These are phyloP conservation scores for Baronia brevicornis DNA, from an alignment of 2,888 invertebrate species.

Conservation along the genomic window DNA sequence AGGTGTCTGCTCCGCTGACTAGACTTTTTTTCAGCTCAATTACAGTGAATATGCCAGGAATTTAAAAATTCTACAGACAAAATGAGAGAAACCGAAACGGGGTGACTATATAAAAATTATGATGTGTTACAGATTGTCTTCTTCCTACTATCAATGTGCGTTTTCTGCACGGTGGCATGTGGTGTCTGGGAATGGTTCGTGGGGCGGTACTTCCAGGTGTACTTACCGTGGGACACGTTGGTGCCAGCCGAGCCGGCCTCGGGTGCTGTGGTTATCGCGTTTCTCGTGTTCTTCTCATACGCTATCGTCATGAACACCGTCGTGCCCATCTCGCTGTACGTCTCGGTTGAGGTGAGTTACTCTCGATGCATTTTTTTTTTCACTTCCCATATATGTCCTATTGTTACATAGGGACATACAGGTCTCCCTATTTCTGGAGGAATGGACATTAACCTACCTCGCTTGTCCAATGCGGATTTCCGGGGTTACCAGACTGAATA, in stretches of 20 bases:
- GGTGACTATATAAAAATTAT: background rate
- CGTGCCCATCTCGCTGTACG: slow-evolving; percentile 99
- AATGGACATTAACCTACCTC: too few relatives aligned
- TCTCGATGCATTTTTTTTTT: background rate
- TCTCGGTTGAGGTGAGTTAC: slow-evolving; percentile 88
- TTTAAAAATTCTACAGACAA: too few relatives aligned
- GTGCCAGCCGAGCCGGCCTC: slow-evolving; percentile 88
- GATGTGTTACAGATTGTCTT: slow-evolving; percentile 90
- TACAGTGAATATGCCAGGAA: too few relatives aligned
- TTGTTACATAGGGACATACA: background rate
- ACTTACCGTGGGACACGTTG: slow-evolving; percentile 95
- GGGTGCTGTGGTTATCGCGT: slow-evolving; percentile 94
- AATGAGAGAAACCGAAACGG: too few relatives aligned
- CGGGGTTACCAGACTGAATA: too few relatives aligned
- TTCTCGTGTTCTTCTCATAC: slow-evolving; percentile 99
- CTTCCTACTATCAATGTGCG: slow-evolving; percentile 97
- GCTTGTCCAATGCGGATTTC: too few relatives aligned
- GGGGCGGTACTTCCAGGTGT: slow-evolving; percentile 91
- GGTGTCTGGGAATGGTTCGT: slow-evolving; percentile 98
- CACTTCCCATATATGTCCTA: background rate
- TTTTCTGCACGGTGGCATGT: slow-evolving; percentile 97
- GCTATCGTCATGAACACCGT: slow-evolving; percentile 99
- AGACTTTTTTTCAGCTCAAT: too few relatives aligned
- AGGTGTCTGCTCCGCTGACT: too few relatives aligned
- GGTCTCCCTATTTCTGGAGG: too few relatives aligned